phyloP scores from a whole-genome alignment of 1,140 invertebrate genomes.

The Heterodera carotae region DNA sequence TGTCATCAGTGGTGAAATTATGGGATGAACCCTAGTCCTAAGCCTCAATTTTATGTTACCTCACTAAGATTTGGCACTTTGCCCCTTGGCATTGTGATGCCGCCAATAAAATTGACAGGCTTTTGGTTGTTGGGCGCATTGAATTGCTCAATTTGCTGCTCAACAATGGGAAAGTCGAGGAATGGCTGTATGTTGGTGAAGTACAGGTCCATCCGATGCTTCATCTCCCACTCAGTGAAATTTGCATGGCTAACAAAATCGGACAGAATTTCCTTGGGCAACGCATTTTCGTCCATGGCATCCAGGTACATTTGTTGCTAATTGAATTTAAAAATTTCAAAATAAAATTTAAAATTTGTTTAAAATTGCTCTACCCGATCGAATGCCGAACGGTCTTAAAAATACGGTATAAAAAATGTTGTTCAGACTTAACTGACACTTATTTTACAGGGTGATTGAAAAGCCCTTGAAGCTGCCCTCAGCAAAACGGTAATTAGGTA shows the following conservation, averaged over 20 bases:
- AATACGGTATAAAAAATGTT: too few species aligned
- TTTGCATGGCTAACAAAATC: not conserved
- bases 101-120: not conserved
- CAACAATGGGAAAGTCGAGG: not conserved
- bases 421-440: too few species aligned
- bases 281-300: not conserved
- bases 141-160: not conserved
- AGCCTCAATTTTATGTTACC: not conserved
- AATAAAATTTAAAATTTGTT: too few species aligned
- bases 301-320: not conserved
- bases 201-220: not conserved
- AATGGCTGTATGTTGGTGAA: not conserved
- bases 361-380: too few species aligned
- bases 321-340: not conserved
- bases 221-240: not conserved
- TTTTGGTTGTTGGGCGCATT: not conserved
- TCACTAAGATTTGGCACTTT: not conserved
- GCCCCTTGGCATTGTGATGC: not conserved
- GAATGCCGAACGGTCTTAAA: too few species aligned
- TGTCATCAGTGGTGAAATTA: too few species aligned
- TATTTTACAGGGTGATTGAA: too few species aligned
- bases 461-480: too few species aligned
- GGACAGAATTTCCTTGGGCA: not conserved
- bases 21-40: too few species aligned
- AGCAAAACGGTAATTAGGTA: too few species aligned